Evolutionary conservation across 1,140 invertebrate genomes (phyloP).

Genomic region (Drosophila busckii): DNA sequence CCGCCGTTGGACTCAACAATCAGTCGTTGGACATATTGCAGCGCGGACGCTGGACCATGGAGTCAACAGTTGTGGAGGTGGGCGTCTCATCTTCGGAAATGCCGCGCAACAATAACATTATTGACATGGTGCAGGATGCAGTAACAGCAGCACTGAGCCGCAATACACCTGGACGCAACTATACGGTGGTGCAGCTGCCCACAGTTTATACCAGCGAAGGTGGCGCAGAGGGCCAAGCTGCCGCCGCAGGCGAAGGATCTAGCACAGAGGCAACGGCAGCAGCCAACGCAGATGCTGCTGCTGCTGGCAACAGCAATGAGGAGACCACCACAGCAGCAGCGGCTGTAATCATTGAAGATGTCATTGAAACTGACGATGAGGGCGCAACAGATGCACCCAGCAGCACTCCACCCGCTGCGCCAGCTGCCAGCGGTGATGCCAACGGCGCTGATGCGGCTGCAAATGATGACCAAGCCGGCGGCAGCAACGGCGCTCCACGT

Average conservation of each 20-base stretch:
- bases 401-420: background rate
- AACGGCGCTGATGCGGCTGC: constrained; percentile 14
- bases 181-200: constrained; percentile 71
- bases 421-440: background rate
- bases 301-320: constrained; percentile 25
- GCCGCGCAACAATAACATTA: constrained; percentile 76
- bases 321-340: constrained; percentile 52
- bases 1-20: constrained; percentile 71
- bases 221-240: constrained; percentile 20
- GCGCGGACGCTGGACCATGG: constrained; percentile 77
- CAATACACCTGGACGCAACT: constrained; percentile 59
- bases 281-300: constrained; percentile 8
- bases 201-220: constrained; percentile 58
- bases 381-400: constrained; percentile 28
- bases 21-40: constrained; percentile 70
- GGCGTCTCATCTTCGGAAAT: constrained; percentile 73
- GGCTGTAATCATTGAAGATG: constrained; percentile 65
- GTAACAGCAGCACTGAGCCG: constrained; percentile 71
- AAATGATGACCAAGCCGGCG: no score
- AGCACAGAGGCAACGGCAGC: constrained; percentile 1
- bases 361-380: constrained; percentile 55
- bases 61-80: constrained; percentile 78
- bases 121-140: constrained; percentile 75
- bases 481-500: constrained; percentile 25
- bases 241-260: background rate